phyloP scores from a whole-genome alignment of 1,140 invertebrate species.

The Cydia splendana region DNA sequence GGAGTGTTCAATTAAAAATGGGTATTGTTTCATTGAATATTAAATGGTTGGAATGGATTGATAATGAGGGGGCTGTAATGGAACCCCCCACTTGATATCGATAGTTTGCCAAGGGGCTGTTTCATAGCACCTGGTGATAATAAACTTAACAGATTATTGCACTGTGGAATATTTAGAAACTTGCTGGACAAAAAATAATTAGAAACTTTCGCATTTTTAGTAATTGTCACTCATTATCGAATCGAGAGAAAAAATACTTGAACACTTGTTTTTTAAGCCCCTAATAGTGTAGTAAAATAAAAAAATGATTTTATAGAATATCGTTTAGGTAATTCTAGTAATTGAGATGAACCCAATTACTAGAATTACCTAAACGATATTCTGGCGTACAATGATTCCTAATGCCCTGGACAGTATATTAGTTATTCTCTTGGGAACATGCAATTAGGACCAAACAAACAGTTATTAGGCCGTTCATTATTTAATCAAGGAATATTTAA shows the following conservation, averaged over 20 bases:
- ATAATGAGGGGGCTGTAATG: slow-evolving; percentile 19
- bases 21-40: slow-evolving; percentile 32
- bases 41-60: slow-evolving; percentile 13
- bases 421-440: slow-evolving; percentile 4
- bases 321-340: no score
- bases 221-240: no score
- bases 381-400: neutral
- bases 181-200: neutral
- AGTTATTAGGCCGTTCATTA: slow-evolving; percentile 22
- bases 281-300: no score
- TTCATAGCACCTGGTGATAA: slow-evolving; percentile 7
- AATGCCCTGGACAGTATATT: neutral
- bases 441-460: slow-evolving; percentile 26
- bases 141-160: neutral
- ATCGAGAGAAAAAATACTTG: neutral
- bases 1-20: slow-evolving; percentile 26
- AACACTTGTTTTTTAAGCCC: no score
- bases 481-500: slow-evolving; percentile 16
- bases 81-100: slow-evolving; percentile 22
- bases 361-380: no score
- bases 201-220: no score
- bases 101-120: slow-evolving; percentile 11
- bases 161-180: neutral
- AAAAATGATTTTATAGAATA: no score
- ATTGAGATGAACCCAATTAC: no score